These are phyloP conservation scores for Athene cunicularia DNA, from an alignment of 2,113 vertebrate genomes.

Conservation along the genomic window DNA sequence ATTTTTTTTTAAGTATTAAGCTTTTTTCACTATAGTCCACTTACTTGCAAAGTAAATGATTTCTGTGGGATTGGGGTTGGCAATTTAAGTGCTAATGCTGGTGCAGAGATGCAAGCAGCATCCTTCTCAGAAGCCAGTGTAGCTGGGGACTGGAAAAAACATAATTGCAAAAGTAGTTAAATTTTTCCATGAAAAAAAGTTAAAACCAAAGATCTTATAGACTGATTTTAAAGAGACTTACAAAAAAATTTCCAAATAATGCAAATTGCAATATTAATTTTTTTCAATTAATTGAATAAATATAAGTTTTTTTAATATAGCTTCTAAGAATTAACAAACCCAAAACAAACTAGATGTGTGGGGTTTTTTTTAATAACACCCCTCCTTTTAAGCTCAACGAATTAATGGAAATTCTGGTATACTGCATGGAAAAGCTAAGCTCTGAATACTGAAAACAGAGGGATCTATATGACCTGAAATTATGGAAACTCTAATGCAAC, in stretches of 20 bases:
- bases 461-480: not conserved
- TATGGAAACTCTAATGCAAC: not conserved
- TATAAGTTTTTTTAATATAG: not conserved
- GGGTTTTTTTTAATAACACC: not conserved
- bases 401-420: not conserved
- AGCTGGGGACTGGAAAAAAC: conserved; percentile 76
- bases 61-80: conserved; percentile 87
- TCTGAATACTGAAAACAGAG: not conserved
- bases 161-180: not conserved
- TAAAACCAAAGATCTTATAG: not conserved
- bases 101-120: conserved; percentile 76
- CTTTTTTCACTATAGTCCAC: not conserved
- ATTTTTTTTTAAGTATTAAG: not conserved
- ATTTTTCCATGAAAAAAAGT: not conserved
- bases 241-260: not conserved
- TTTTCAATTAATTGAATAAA: not conserved
- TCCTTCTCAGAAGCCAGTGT: conserved; percentile 84
- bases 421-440: not conserved
- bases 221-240: not conserved
- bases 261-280: not conserved
- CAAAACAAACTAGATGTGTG: not conserved
- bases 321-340: not conserved
- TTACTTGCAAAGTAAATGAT: conserved; percentile 83
- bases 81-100: conserved; percentile 83
- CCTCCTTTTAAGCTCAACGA: not conserved